Conservation (phyloP, 2,113 vertebrate species). For the Pipra filicauda region DNA sequence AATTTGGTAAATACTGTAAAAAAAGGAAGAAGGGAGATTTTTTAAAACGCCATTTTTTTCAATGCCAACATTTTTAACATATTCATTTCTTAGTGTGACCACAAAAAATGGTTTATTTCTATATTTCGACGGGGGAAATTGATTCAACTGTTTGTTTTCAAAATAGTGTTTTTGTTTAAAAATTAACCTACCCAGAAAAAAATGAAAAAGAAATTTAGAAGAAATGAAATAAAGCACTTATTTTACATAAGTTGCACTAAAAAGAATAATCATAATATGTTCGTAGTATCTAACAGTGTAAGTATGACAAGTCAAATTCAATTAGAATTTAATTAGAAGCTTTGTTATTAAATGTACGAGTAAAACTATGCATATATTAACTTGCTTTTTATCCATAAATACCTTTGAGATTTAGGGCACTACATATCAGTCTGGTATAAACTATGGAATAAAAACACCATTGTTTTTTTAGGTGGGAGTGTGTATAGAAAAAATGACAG, state of each 20-base stretch:
- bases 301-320: neutral
- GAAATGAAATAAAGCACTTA: neutral
- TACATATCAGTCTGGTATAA: neutral
- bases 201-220: neutral
- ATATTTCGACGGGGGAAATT: accelerated
- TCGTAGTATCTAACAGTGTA: neutral
- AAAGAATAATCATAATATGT: neutral
- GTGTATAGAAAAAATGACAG: neutral
- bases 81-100: neutral
- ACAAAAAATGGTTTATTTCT: neutral
- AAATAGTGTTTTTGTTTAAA: neutral
- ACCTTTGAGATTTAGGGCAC: neutral
- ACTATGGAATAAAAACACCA: neutral
- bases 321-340: neutral
- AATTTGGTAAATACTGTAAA: neutral
- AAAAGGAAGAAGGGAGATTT: neutral
- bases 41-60: neutral
- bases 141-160: neutral
- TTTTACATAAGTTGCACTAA: neutral
- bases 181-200: neutral
- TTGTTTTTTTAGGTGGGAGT: neutral
- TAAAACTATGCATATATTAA: neutral
- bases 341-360: neutral
- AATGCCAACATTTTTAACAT: neutral
- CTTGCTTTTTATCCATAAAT: neutral